Conservation (phyloP, 2,113 vertebrate genomes). For the Heterocephalus glaber region DNA sequence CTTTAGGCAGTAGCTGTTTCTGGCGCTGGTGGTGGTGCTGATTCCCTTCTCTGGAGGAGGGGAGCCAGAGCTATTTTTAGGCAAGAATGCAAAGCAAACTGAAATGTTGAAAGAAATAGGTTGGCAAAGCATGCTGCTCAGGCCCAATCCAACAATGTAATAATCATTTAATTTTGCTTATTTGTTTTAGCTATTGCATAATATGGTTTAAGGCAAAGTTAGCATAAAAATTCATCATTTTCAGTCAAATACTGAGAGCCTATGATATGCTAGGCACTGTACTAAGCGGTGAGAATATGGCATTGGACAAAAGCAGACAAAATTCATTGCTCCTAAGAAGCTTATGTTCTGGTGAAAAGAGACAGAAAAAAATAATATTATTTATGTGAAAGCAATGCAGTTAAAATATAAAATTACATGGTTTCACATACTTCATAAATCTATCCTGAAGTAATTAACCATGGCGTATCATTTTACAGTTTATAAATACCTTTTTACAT, state of each 20-base stretch:
- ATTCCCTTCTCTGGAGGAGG: neutral
- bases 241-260: neutral
- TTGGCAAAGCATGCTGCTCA: neutral
- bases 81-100: slow-evolving; percentile 3
- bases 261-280: neutral
- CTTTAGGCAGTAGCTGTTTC: neutral
- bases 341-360: neutral
- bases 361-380: neutral
- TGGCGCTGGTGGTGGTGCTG: neutral
- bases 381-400: neutral
- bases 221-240: neutral
- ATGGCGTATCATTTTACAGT: slow-evolving; percentile 2
- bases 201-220: slow-evolving; percentile 19
- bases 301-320: neutral
- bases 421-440: neutral
- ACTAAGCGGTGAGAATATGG: neutral
- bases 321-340: neutral
- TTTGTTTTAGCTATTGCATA: slow-evolving; percentile 7
- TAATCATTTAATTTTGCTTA: neutral
- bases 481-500: neutral
- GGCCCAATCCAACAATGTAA: neutral
- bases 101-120: neutral
- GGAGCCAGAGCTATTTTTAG: neutral
- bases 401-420: slow-evolving; percentile 42
- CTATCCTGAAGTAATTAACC: slow-evolving; percentile 35